Conservation (phyloP, 2,888 invertebrate species). For the Tortrix viridana region DNA sequence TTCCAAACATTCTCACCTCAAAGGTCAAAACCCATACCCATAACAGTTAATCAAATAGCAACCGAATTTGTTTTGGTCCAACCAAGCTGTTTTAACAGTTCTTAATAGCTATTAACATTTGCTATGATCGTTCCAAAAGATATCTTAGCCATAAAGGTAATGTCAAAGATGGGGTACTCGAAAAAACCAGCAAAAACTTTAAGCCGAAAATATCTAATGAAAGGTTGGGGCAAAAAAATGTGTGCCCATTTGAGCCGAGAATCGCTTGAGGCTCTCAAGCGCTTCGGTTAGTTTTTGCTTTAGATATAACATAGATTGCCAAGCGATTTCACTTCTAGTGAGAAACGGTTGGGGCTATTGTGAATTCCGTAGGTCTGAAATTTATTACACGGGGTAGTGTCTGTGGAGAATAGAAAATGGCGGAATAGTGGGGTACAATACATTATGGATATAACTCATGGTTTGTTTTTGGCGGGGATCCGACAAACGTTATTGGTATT, state of each 20-base stretch:
- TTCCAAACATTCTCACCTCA: slow-evolving; percentile 35
- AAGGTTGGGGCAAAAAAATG: slow-evolving; percentile 74
- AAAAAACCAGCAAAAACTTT: slow-evolving; percentile 80
- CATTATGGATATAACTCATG: slow-evolving; percentile 82
- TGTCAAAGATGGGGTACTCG: slow-evolving; percentile 74
- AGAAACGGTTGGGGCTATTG: slow-evolving; percentile 75
- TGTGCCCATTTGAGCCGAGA: slow-evolving; percentile 59
- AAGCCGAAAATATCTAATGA: slow-evolving; percentile 68
- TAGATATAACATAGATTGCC: slow-evolving; percentile 56
- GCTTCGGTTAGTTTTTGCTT: slow-evolving; percentile 59
- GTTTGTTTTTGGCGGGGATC: slow-evolving; percentile 83
- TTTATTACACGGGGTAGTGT: slow-evolving; percentile 83
- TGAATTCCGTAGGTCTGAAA: slow-evolving; percentile 80
- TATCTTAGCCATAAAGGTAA: slow-evolving; percentile 77
- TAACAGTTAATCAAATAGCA: slow-evolving; percentile 58
- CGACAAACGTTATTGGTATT: slow-evolving; percentile 83
- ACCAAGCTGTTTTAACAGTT: slow-evolving; percentile 60
- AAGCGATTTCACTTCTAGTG: slow-evolving; percentile 70
- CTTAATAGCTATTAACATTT: slow-evolving; percentile 76
- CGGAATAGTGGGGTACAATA: slow-evolving; percentile 78
- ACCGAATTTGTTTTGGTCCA: slow-evolving; percentile 72
- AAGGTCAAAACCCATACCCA: slow-evolving; percentile 49
- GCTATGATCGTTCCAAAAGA: slow-evolving; percentile 70
- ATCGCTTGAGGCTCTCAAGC: slow-evolving; percentile 58
- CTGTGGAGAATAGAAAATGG: slow-evolving; percentile 84